Conservation (phyloP, 1,140 invertebrate species). For the Bathynomus jamesi region DNA sequence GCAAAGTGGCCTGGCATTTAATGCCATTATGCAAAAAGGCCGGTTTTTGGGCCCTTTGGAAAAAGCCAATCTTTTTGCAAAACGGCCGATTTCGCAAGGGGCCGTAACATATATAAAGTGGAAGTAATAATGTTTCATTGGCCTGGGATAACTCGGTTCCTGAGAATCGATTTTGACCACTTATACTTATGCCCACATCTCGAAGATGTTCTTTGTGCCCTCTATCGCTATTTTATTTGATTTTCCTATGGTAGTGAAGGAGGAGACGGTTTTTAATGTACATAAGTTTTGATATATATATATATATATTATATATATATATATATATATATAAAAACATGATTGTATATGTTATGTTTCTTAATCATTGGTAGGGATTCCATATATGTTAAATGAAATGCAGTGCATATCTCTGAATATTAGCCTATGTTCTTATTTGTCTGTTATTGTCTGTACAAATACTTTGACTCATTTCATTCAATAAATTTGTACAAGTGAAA, state of each 20-base stretch:
- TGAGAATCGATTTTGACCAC: not conserved
- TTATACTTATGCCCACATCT: not conserved
- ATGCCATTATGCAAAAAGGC: no score
- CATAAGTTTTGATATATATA: not conserved
- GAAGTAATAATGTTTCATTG: not conserved
- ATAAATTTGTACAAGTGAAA: slow-evolving; percentile 1
- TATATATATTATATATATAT: not conserved
- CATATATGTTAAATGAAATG: no score
- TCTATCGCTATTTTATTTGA: no score
- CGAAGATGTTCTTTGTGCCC: no score
- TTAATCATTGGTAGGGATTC: no score
- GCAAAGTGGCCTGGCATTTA: no score
- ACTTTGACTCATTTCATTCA: not conserved
- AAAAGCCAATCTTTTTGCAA: no score
- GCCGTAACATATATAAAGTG: not conserved
- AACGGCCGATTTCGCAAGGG: no score
- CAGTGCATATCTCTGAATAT: not conserved
- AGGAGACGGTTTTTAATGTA: not conserved
- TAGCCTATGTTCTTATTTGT: not conserved
- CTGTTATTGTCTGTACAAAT: not conserved
- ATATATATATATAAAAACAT: not conserved
- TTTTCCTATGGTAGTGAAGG: no score
- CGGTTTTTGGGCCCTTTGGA: no score
- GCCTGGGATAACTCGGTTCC: not conserved
- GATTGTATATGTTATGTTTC: not conserved